phyloP scores from a whole-genome alignment of 2,113 vertebrate species.

The Gallinago media region DNA sequence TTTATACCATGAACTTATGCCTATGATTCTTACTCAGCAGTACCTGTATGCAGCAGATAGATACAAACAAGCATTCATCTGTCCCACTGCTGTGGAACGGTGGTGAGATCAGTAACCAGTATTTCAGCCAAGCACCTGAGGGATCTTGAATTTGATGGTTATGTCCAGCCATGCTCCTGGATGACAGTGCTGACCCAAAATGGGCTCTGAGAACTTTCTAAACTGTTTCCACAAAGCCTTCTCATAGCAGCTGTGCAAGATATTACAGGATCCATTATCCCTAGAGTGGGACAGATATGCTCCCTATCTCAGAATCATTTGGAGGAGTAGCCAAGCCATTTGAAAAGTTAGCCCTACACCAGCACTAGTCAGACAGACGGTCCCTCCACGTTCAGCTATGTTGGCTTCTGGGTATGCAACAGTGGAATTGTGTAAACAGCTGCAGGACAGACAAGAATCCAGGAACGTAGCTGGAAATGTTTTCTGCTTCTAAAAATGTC shows the following conservation, averaged over 20 bases:
- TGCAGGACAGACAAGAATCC: constrained; percentile 6
- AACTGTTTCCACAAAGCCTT: background rate
- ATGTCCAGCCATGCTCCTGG: background rate
- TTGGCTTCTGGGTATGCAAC: background rate
- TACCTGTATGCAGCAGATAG: background rate
- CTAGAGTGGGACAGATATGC: background rate
- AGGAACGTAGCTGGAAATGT: background rate
- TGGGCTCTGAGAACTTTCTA: background rate
- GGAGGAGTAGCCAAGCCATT: background rate
- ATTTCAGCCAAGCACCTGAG: background rate
- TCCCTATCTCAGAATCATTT: background rate
- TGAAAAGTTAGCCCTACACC: background rate
- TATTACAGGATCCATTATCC: background rate
- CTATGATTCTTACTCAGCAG: background rate
- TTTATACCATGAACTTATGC: background rate
- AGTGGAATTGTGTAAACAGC: background rate
- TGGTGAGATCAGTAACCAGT: background rate
- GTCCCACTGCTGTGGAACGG: background rate
- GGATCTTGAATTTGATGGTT: background rate
- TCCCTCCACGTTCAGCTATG: background rate
- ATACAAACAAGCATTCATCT: background rate
- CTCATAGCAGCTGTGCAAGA: background rate
- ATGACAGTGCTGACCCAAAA: background rate
- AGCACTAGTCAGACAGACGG: background rate
- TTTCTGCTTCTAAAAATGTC: background rate